Evolutionary conservation across 2,797 vertebrate genomes (phyloP), one percentile per base, ranked within the genome.

Genomic region (Notolabrus celidotus): DNA sequence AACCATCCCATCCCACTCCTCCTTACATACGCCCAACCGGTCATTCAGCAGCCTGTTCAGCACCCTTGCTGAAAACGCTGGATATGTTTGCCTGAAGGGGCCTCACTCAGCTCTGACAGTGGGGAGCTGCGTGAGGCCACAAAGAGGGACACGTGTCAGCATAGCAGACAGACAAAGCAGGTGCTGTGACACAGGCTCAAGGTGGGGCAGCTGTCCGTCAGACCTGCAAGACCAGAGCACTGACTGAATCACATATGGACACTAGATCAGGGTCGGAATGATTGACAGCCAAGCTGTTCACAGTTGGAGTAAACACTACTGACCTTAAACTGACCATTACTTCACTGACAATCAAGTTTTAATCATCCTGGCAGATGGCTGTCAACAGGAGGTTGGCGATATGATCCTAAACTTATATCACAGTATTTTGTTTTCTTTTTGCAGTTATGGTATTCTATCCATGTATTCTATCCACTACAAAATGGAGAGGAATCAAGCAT

Each of bases 121-220:
- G 70, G 59, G 55, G 56, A 75, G 55, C 76, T 53, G 12, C 31
- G 39, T 82, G 82, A 76, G 61, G 79, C 75, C 83, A 82, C 85
- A 91, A 87, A 89, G 84, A 80, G 64, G 73, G 80, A 88, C 90
- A 84, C 53, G 77, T 91, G 87, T 92, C 90, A 87, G 82, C 71
- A 29, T 75, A 58, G 64, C n/a, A 25, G 33, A 78, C 61, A 66
- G 70, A 90, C 86, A 75, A 81, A 90, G 84, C 90, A 89, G 88
- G 80, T 91, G 89, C 60, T 64, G 60, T 76, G 70, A 64, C 64
- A 23, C 31, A 33, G 46, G 74, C 49, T 76, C 19, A 22, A 86
- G 85, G 86, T 86, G 88, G 90, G 80, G 82, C 88, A 92, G 78
- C 87, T 94, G 92, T 92, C 89, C 29, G 14, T 91, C 87, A 91